Evolutionary conservation across 1,140 invertebrate genomes (phyloP), one percentile per base, ranked within the genome.

Genomic region (Leucophenga varia): DNA sequence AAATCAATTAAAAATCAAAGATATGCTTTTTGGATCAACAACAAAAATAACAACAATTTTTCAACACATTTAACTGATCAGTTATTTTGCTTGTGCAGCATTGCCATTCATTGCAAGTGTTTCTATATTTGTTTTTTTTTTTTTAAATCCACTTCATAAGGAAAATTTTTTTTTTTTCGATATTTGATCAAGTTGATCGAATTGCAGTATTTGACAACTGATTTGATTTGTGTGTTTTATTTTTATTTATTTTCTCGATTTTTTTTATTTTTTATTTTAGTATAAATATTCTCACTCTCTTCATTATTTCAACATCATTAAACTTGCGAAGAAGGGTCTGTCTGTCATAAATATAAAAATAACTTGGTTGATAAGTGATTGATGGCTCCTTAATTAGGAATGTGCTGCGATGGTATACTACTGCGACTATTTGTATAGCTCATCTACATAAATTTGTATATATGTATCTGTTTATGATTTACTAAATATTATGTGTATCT

Each of bases 311-410:
- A n/a, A n/a, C n/a, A n/a, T n/a, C n/a, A n/a, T n/a, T n/a, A n/a
- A n/a, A n/a, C n/a, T n/a, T n/a, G n/a, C n/a, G n/a, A n/a, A n/a
- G n/a, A n/a, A 57, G 57, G 54, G 49, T 49, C 49, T 64, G 53
- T n/a, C n/a, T n/a, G n/a, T 43, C 18, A 16, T 28, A 7, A 28
- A 38, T 59, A 63, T 56, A 40, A 50, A 65, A 65, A 65, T 65
- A 65, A 64, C 63, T 47, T 31, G 28, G 59, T 67, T 67, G 63
- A 67, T 67, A 67, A 63, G 64, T 67, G 63, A 67, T 67, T 67
- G 63, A 68, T 64, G 63, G 68, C 63, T 67, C 67, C 22, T 67
- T 67, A 67, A 67, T 67, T 67, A 67, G 59, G 63, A 67, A 67
- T 67, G 63, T 64, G 63, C 59, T 56, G 59, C 64, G 63, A 6